A percentile compares a stretch with the other conserved stretches of the same genome.
Evolutionary conservation across 2,888 invertebrate genomes (phyloP).

Genomic region (Noctua pronuba): DNA sequence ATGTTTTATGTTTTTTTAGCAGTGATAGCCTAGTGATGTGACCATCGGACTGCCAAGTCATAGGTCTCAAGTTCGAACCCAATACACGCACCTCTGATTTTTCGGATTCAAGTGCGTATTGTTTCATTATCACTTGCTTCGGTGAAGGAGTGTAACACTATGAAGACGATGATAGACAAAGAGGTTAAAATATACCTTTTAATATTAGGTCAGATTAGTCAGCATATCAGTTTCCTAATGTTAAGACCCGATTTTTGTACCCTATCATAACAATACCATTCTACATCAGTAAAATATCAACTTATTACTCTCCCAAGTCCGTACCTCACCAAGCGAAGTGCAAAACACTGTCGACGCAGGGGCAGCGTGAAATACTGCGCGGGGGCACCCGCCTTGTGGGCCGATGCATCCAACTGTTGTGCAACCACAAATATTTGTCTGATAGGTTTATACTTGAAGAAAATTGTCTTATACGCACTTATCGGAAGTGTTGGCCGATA

Average conservation of each 20-base stretch:
- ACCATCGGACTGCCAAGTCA: too few relatives aligned
- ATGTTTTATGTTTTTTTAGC: too few relatives aligned
- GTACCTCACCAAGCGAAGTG: conserved; percentile 80
- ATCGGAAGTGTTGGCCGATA: conserved; percentile 52
- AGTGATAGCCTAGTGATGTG: too few relatives aligned
- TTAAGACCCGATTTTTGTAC: not conserved
- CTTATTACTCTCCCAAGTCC: conserved; percentile 63
- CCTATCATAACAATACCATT: not conserved
- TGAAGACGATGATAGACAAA: not conserved
- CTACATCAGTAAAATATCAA: not conserved
- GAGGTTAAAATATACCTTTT: not conserved
- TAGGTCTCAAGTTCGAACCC: too few relatives aligned
- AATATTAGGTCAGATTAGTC: not conserved
- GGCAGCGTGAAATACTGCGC: conserved; percentile 82
- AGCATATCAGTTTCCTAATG: not conserved
- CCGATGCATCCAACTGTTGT: conserved; percentile 71
- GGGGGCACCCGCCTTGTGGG: conserved; percentile 83
- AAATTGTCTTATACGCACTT: conserved; percentile 62
- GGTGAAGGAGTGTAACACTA: not conserved
- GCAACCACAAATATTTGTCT: conserved; percentile 68
- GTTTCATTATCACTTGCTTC: too few relatives aligned
- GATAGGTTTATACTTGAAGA: conserved; percentile 66
- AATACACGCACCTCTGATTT: too few relatives aligned
- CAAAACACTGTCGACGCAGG: conserved; percentile 85
- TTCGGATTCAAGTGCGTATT: too few relatives aligned